Percentiles rank a stretch among this genome's conserved stretches.
Evolutionary conservation across 2,797 vertebrate genomes (phyloP).

Genomic region (Cetoscarus ocellatus): DNA sequence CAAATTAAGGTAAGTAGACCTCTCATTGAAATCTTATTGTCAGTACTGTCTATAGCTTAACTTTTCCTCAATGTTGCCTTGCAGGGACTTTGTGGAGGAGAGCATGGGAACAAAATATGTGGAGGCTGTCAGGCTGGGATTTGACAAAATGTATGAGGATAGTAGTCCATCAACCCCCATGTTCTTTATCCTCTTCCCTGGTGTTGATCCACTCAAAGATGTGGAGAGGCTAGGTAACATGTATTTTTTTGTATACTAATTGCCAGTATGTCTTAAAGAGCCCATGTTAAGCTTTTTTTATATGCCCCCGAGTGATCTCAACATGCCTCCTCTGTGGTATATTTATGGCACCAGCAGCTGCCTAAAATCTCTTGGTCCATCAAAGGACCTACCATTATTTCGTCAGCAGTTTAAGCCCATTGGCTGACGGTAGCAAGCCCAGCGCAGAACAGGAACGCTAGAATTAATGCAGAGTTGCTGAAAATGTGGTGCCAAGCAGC

Average conservation of each 20-base stretch:
- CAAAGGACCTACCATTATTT: too few species aligned
- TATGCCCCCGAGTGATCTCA: too few species aligned
- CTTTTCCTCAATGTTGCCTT: constrained; percentile 16
- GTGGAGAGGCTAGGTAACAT: constrained; percentile 83
- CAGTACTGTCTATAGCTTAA: neutral
- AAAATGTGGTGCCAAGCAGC: too few species aligned
- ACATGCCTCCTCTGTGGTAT: too few species aligned
- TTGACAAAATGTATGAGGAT: constrained; percentile 85
- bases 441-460: too few species aligned
- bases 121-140: constrained; percentile 78
- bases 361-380: too few species aligned
- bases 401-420: too few species aligned
- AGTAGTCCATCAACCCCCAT: constrained; percentile 81
- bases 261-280: too few species aligned
- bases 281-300: too few species aligned
- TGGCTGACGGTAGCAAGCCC: too few species aligned
- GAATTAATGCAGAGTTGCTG: too few species aligned
- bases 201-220: constrained; percentile 86
- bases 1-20: constrained; percentile 75
- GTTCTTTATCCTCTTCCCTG: constrained; percentile 90
- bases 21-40: constrained; percentile 9
- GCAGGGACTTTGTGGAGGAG: constrained; percentile 87
- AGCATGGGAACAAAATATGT: constrained; percentile 85
- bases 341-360: too few species aligned
- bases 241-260: neutral